Evolutionary conservation across 2,797 vertebrate species (phyloP).

Genomic region (Megaceryle alcyon): DNA sequence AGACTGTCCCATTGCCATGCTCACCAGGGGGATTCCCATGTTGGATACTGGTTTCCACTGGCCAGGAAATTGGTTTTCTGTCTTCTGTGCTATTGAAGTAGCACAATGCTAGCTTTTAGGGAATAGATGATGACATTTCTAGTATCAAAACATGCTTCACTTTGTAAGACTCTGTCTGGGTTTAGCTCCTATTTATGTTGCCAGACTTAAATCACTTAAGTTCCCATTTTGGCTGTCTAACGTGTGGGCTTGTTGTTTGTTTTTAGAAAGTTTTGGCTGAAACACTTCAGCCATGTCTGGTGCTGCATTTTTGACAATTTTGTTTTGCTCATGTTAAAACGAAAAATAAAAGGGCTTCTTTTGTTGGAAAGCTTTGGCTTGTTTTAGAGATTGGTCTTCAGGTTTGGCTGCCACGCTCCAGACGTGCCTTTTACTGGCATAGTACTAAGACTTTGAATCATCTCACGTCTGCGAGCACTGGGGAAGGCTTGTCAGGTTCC

Average conservation of each 20-base stretch:
- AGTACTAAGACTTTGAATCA: neutral
- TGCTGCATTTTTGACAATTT: neutral
- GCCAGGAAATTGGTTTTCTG: neutral
- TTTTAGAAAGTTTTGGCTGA: neutral
- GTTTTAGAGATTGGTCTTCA: neutral
- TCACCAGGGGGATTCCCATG: neutral
- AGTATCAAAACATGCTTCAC: neutral
- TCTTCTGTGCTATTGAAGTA: neutral
- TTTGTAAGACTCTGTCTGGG: neutral
- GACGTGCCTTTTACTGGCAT: neutral
- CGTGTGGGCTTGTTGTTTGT: neutral
- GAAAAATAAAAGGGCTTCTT: neutral
- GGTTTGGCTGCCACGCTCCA: neutral
- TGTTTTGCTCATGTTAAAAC: neutral
- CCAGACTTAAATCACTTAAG: neutral
- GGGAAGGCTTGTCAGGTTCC: neutral
- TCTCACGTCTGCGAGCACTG: fast-evolving
- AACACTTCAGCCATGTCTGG: neutral
- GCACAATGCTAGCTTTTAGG: neutral
- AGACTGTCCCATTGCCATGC: neutral
- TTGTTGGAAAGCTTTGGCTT: neutral
- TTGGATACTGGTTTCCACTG: neutral
- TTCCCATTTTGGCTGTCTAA: neutral
- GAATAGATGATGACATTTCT: neutral
- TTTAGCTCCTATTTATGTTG: neutral